These are phyloP conservation scores for Pangasius sanitwongsei DNA, from an alignment of 2,797 vertebrate species.

Conservation along the genomic window DNA sequence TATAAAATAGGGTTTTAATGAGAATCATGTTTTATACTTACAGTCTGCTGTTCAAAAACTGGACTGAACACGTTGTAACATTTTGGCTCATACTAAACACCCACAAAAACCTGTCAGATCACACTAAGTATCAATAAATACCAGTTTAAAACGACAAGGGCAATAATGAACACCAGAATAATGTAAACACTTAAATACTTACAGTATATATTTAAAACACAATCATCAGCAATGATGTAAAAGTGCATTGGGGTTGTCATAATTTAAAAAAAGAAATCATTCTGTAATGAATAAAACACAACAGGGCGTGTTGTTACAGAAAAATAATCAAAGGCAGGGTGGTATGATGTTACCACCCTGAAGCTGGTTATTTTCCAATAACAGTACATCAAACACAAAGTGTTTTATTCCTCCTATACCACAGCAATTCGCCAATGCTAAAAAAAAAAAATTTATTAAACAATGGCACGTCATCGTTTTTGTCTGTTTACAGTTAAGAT, in stretches of 20 bases:
- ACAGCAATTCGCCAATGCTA: background rate
- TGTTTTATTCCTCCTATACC: background rate
- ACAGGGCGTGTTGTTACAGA: background rate
- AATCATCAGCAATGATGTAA: background rate
- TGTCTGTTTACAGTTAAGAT: background rate
- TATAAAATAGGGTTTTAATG: slow-evolving; percentile 13
- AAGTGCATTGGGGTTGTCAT: background rate
- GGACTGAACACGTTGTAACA: background rate
- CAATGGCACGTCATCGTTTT: background rate
- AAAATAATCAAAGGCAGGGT: background rate
- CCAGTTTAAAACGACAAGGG: background rate
- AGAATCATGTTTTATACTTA: background rate
- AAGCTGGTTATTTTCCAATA: background rate
- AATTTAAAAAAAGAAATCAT: background rate
- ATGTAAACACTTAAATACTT: slow-evolving; percentile 4
- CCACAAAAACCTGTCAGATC: background rate
- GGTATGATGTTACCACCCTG: background rate
- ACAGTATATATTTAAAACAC: slow-evolving; percentile 2
- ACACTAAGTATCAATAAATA: background rate
- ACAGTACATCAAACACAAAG: background rate
- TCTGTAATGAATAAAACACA: background rate
- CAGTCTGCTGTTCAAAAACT: background rate
- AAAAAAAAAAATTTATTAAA: background rate
- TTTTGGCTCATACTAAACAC: background rate
- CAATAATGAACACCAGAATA: background rate